These are phyloP conservation scores for Smithornis capensis DNA, from an alignment of 2,113 vertebrate genomes.

Conservation along the genomic window DNA sequence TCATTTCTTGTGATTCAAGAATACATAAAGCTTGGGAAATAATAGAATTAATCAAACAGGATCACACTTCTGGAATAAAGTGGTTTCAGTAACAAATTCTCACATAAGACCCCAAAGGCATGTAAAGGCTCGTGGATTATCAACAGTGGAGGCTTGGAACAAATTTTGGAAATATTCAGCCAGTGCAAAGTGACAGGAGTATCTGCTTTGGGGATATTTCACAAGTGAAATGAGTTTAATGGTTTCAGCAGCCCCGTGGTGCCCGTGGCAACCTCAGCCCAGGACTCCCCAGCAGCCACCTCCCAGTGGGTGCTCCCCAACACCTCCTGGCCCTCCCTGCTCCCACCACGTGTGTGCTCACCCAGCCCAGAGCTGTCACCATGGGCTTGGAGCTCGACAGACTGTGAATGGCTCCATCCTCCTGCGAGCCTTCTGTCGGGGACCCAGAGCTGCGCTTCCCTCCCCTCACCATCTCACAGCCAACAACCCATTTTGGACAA, in stretches of 20 bases:
- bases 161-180: neutral
- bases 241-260: rapidly evolving
- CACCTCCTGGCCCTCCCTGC: neutral
- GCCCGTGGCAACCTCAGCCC: neutral
- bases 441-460: neutral
- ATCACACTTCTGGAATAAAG: neutral
- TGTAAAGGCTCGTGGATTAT: neutral
- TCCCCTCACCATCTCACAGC: neutral
- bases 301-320: neutral
- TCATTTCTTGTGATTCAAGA: neutral
- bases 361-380: rapidly evolving
- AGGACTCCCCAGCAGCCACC: neutral
- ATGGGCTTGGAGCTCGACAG: neutral
- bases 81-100: neutral
- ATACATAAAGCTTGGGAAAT: neutral
- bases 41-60: neutral
- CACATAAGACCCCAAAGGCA: neutral
- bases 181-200: neutral
- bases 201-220: neutral
- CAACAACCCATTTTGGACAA: neutral
- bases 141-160: rapidly evolving
- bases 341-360: rapidly evolving
- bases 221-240: neutral
- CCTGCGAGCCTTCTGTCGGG: neutral
- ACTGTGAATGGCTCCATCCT: neutral